phyloP scores from a whole-genome alignment of 2,888 invertebrate genomes.

The Epicampocera succincta region DNA sequence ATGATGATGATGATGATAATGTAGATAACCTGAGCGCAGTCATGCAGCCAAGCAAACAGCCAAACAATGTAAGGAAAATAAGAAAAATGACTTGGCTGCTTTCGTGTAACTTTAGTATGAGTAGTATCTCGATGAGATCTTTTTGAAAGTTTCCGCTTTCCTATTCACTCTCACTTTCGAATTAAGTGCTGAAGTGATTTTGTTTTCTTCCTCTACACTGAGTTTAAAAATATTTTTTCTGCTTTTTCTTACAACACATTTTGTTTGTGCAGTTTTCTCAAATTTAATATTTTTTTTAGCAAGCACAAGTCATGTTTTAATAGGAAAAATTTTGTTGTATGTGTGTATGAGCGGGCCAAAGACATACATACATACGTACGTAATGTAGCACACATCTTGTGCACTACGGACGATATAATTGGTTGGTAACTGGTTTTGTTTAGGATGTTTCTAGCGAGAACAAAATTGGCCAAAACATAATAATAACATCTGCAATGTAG shows the following conservation, averaged over 20 bases:
- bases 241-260: constrained; percentile 19
- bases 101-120: constrained; percentile 60
- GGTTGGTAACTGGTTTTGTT: not conserved
- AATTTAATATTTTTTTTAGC: constrained; percentile 40
- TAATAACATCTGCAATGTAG: too few relatives aligned
- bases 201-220: constrained; percentile 50
- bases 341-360: too few relatives aligned
- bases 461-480: too few relatives aligned
- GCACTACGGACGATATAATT: constrained; percentile 49
- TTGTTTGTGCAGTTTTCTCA: constrained; percentile 27
- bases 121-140: constrained; percentile 61
- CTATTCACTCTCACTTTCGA: constrained; percentile 82
- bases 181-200: constrained; percentile 62
- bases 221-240: constrained; percentile 21
- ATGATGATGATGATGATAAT: constrained; percentile 23
- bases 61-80: constrained; percentile 30
- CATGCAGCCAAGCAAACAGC: constrained; percentile 38
- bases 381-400: not conserved
- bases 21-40: constrained; percentile 52
- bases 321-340: not conserved
- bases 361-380: not conserved
- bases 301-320: constrained; percentile 42
- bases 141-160: constrained; percentile 80
- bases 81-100: constrained; percentile 61
- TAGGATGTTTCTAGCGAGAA: too few relatives aligned